phyloP scores from a whole-genome alignment of 2,888 invertebrate species.

The Crepidodera aurea region DNA sequence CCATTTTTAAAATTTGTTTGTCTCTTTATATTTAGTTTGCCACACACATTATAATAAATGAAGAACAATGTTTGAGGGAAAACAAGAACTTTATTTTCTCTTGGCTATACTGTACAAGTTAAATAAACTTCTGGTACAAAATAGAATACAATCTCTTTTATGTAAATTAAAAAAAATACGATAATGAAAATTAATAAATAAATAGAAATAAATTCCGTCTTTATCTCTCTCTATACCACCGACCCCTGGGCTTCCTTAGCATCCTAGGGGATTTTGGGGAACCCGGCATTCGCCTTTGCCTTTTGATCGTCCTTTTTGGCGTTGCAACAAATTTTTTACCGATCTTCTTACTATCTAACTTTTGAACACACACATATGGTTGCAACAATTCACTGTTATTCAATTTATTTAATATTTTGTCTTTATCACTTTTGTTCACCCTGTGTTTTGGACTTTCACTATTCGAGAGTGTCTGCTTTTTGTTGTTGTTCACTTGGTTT shows the following conservation, averaged over 20 bases:
- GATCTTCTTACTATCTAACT: conserved; percentile 64
- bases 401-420: conserved; percentile 48
- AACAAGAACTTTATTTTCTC: conserved; percentile 26
- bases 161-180: conserved; percentile 34
- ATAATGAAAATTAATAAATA: conserved; percentile 19
- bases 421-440: conserved; percentile 43
- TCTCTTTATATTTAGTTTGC: no score
- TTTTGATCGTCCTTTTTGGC: conserved; percentile 43
- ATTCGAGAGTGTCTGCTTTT: not conserved
- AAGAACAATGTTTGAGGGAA: no score
- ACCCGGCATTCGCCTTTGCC: conserved; percentile 49
- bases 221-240: conserved; percentile 61
- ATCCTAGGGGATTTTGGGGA: conserved; percentile 59
- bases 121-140: conserved; percentile 52
- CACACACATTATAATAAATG: no score
- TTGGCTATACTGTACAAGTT: conserved; percentile 39
- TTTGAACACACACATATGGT: conserved; percentile 73
- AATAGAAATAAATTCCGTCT: conserved; percentile 25
- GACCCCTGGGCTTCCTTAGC: conserved; percentile 57
- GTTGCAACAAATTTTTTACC: conserved; percentile 33
- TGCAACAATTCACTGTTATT: conserved; percentile 63
- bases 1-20: no score
- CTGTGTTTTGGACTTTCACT: conserved; percentile 18
- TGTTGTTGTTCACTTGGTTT: not conserved
- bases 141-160: conserved; percentile 46